Percentiles rank a stretch among this genome's conserved stretches.
These are phyloP conservation scores for Agapostemon virescens DNA, from an alignment of 2,888 invertebrate species.

Conservation along the genomic window DNA sequence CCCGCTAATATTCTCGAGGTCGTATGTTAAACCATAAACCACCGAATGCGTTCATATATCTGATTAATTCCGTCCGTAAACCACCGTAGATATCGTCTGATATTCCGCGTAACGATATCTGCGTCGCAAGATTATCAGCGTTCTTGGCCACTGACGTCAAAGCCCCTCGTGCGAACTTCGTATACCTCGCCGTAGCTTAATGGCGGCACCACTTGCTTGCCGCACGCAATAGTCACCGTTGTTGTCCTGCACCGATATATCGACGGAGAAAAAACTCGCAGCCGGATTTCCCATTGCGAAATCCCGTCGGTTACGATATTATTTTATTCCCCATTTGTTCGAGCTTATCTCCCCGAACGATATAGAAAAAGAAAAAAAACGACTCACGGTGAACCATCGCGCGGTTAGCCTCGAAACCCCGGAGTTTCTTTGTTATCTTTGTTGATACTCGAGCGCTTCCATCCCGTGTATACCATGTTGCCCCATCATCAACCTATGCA, in stretches of 20 bases:
- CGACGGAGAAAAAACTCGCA: constrained; percentile 40
- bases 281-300: constrained; percentile 5
- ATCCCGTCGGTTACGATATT: not conserved
- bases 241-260: constrained; percentile 43
- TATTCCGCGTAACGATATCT: constrained; percentile 55
- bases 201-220: constrained; percentile 60
- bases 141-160: constrained; percentile 60
- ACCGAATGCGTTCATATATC: constrained; percentile 45
- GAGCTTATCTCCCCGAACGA: constrained; percentile 1
- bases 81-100: constrained; percentile 39
- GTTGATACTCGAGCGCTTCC: not conserved
- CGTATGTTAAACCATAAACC: constrained; percentile 52
- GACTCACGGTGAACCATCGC: not conserved
- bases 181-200: constrained; percentile 29
- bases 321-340: not conserved
- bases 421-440: constrained; percentile 12
- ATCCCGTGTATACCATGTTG: not conserved
- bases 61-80: constrained; percentile 32
- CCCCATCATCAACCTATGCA: constrained; percentile 25
- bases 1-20: constrained; percentile 34
- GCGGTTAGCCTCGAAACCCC: not conserved
- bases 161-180: constrained; percentile 51
- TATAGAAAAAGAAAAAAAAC: not conserved
- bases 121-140: constrained; percentile 61
- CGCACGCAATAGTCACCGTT: constrained; percentile 22